Evolutionary conservation across 92 coral and sea anemone species (phyloP), one percentile per base, ranked within the genome.

Genomic region (Bergia sp.): DNA sequence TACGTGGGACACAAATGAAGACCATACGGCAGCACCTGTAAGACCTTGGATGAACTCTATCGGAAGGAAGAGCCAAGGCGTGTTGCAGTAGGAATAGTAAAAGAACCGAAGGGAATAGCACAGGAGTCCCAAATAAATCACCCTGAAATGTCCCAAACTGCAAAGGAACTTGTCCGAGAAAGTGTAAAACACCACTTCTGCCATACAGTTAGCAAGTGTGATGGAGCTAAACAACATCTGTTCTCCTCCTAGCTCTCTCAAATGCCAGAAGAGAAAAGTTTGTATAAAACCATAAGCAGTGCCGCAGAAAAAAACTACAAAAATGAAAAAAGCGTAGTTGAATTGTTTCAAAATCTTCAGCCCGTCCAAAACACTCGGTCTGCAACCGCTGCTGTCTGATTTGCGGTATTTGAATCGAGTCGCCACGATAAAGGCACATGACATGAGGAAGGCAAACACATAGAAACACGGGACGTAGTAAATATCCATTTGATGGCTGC

Each of bases 241-340:
- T 37, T 95, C 93, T 0, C 97, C 98, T 5, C 99, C 99, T 0
- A 97, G 92, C 76, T 97, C 99, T 53, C 98, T 94, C 53, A 97
- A 86, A 81, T 97, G 99, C 99, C 99, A 97, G 67, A 97, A 94
- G 40, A 97, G 94, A 85, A 97, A 97, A 3, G 99, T 97, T 69
- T 96, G 98, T 90, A 97, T 97, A 85, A 97, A 97, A 15, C 99
- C 99, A 38, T 93, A 94, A 0, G 98, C 95, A 77, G 98, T 97
- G 36, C 99, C 99, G 81, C 99, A 97, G 79, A 94, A 97, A 85
- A 94, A 97, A 44, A 95, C 99, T 18, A 97, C 96, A 79, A 94
- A 91, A 77, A 97, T 86, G 85, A 97, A 97, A 67, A 96, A 93
- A 0, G 94, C 98, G 39, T 92, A 95, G 76, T 97, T 98, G 16